phyloP scores from a whole-genome alignment of 2,113 vertebrate genomes.

The Salvator merianae region DNA sequence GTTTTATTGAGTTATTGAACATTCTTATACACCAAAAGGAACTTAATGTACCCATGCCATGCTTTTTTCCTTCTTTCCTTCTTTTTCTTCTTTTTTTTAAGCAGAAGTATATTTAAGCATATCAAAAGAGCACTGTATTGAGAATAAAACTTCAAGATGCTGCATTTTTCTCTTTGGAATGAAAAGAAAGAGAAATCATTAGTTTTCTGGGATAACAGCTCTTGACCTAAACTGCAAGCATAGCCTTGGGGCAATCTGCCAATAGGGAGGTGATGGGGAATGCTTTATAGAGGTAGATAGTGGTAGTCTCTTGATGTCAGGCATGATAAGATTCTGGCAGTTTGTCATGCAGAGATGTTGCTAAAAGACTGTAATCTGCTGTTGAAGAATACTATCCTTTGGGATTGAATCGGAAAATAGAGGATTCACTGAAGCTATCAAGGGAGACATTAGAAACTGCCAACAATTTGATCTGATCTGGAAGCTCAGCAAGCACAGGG shows the following conservation, averaged over 20 bases:
- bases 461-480: neutral
- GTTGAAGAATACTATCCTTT: conserved; percentile 7
- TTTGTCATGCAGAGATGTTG: conserved; percentile 28
- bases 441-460: conserved; percentile 2
- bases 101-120: neutral
- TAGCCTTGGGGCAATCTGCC: neutral
- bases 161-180: conserved; percentile 26
- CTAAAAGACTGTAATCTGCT: conserved; percentile 7
- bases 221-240: conserved; percentile 15
- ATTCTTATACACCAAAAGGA: conserved; percentile 34
- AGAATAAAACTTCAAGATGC: conserved; percentile 27
- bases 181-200: neutral
- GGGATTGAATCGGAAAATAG: neutral
- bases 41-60: neutral
- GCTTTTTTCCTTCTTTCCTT: neutral
- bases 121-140: conserved; percentile 22
- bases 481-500: neutral
- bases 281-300: neutral
- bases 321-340: neutral
- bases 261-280: neutral
- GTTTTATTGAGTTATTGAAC: conserved; percentile 7
- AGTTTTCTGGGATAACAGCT: neutral
- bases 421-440: conserved; percentile 12
- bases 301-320: neutral
- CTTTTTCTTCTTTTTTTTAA: neutral